A percentile compares a stretch with the other conserved stretches of the same genome.
Evolutionary conservation across 2,797 vertebrate species (phyloP).

Genomic region (Hemibagrus guttatus): DNA sequence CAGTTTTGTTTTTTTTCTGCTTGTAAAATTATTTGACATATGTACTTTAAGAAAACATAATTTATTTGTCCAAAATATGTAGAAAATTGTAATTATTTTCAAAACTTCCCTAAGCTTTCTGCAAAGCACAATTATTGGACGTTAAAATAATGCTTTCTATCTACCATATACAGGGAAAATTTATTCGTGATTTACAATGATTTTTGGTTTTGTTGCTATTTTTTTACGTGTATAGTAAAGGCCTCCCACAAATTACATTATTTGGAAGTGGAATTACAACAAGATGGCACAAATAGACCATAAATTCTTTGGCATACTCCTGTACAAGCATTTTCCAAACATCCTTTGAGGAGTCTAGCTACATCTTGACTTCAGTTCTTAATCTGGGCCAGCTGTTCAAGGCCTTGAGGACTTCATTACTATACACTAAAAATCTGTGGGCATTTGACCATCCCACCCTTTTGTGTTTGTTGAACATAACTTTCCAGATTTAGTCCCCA

Average conservation of each 20-base stretch:
- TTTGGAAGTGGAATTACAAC: neutral
- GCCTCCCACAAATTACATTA: neutral
- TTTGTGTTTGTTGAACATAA: neutral
- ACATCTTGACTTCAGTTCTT: neutral
- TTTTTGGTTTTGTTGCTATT: neutral
- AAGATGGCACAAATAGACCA: conserved; percentile 30
- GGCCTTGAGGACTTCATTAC: neutral
- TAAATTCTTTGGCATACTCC: neutral
- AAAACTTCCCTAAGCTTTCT: neutral
- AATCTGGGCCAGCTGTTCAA: neutral
- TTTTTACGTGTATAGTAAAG: neutral
- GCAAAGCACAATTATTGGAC: no score
- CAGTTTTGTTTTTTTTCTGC: no score
- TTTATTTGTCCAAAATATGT: neutral
- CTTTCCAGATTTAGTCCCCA: neutral
- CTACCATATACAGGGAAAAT: no score
- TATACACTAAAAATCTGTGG: neutral
- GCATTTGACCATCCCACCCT: no score
- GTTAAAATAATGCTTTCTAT: no score
- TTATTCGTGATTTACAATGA: no score
- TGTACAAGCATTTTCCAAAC: neutral
- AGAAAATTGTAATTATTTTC: neutral
- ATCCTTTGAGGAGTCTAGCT: neutral
- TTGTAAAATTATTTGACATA: neutral
- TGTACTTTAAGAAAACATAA: neutral